Evolutionary conservation across 37 sponge, comb jelly and placozoan species (phyloP).

Genomic region (Haliclona indistincta): DNA sequence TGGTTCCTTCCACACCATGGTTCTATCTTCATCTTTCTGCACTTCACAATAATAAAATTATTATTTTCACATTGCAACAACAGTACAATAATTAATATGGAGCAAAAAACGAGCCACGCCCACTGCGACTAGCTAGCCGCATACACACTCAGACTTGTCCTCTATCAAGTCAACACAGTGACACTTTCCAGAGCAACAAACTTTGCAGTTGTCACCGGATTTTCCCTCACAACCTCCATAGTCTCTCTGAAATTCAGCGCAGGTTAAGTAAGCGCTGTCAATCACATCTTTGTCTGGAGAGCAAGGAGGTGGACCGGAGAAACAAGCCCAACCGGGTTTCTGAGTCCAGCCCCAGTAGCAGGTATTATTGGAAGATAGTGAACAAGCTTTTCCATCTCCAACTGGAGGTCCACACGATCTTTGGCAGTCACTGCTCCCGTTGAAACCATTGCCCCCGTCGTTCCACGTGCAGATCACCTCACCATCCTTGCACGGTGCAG

Average conservation of each 20-base stretch:
- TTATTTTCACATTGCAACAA: too few species aligned
- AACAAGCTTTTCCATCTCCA: not conserved
- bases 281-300: not conserved
- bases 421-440: slow-evolving; percentile 4
- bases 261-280: not conserved
- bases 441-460: slow-evolving; percentile 2
- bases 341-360: slow-evolving; percentile 4
- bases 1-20: too few species aligned
- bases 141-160: slow-evolving; percentile 7
- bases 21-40: too few species aligned
- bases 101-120: too few species aligned
- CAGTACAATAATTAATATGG: too few species aligned
- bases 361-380: not conserved
- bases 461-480: slow-evolving; percentile 4
- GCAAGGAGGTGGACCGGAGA: slow-evolving; percentile 10
- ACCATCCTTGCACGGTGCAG: not conserved
- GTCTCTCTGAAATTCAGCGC: not conserved
- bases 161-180: slow-evolving; percentile 2
- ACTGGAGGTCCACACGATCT: slow-evolving; percentile 2
- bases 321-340: slow-evolving; percentile 1
- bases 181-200: not conserved
- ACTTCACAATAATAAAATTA: too few species aligned
- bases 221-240: slow-evolving; percentile 9
- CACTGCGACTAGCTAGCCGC: too few species aligned
- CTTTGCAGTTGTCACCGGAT: not conserved